phyloP scores from a whole-genome alignment of 2,797 vertebrate species.

The Peromyscus attwateri region DNA sequence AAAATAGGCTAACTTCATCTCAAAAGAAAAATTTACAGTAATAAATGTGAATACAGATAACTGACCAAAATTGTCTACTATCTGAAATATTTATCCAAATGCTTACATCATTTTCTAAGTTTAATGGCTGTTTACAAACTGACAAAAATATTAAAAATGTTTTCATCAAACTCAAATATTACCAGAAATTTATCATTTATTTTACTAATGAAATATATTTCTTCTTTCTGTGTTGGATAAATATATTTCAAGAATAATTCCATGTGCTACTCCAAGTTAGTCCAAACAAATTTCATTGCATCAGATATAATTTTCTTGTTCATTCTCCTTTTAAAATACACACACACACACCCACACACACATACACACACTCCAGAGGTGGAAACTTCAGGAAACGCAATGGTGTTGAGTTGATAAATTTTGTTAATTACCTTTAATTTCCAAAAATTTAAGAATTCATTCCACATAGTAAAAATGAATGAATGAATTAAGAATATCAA shows the following conservation, averaged over 20 bases:
- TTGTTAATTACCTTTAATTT: neutral
- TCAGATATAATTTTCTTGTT: neutral
- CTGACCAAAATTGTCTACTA: neutral
- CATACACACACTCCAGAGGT: neutral
- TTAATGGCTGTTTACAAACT: conserved; percentile 32
- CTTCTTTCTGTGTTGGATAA: neutral
- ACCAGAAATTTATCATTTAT: conserved; percentile 40
- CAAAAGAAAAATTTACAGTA: conserved; percentile 25
- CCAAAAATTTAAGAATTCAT: neutral
- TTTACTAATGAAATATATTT: conserved; percentile 32
- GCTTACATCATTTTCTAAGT: conserved; percentile 54
- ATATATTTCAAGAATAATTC: neutral
- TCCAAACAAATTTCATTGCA: neutral
- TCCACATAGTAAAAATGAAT: neutral
- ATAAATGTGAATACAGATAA: neutral
- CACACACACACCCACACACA: no score
- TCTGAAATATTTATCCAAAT: conserved; percentile 41
- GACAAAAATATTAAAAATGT: conserved; percentile 53
- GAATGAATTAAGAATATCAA: neutral
- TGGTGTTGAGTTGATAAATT: neutral
- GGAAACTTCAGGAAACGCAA: neutral
- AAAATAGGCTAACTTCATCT: conserved; percentile 58
- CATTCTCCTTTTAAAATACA: conserved; percentile 7
- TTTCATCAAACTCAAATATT: conserved; percentile 27
- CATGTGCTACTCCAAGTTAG: conserved; percentile 1